Conservation (phyloP, 2,888 invertebrate genomes). For the Napeogenes inachia region DNA sequence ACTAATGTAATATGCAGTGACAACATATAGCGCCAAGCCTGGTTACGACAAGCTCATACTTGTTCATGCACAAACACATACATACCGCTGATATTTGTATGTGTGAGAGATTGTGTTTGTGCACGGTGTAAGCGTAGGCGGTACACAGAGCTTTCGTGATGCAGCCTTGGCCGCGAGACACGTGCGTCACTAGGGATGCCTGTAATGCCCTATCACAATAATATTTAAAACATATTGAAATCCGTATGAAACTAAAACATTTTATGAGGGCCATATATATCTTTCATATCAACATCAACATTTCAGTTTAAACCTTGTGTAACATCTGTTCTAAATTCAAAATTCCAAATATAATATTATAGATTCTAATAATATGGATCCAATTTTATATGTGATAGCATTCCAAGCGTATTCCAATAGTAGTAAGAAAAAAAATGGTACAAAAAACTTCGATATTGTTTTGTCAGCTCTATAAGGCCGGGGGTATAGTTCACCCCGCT, state of each 20-base stretch:
- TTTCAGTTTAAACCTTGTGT: too few relatives aligned
- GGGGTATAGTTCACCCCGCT: slow-evolving; percentile 51
- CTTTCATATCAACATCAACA: too few relatives aligned
- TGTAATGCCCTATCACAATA: slow-evolving; percentile 34
- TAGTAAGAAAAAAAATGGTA: not conserved
- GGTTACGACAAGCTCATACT: slow-evolving; percentile 26
- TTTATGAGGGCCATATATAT: too few relatives aligned
- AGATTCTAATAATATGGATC: too few relatives aligned
- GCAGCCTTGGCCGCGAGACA: slow-evolving; percentile 76
- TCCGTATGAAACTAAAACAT: not conserved
- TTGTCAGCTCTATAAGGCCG: slow-evolving; percentile 27
- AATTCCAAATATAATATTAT: not conserved
- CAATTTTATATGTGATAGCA: too few relatives aligned
- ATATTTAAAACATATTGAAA: slow-evolving; percentile 26
- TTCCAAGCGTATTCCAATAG: too few relatives aligned
- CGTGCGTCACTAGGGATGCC: slow-evolving; percentile 68
- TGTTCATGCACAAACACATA: slow-evolving; percentile 15
- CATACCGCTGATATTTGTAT: slow-evolving; percentile 15
- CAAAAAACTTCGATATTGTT: not conserved
- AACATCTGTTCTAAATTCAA: not conserved
- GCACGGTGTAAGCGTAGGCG: slow-evolving; percentile 29
- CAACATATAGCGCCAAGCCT: slow-evolving; percentile 40
- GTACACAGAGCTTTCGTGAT: slow-evolving; percentile 70
- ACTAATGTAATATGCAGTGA: slow-evolving; percentile 26
- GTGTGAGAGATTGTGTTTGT: slow-evolving; percentile 24